Evolutionary conservation across 2,888 invertebrate species (phyloP).

Genomic region (Thecocarcelia acutangulata): DNA sequence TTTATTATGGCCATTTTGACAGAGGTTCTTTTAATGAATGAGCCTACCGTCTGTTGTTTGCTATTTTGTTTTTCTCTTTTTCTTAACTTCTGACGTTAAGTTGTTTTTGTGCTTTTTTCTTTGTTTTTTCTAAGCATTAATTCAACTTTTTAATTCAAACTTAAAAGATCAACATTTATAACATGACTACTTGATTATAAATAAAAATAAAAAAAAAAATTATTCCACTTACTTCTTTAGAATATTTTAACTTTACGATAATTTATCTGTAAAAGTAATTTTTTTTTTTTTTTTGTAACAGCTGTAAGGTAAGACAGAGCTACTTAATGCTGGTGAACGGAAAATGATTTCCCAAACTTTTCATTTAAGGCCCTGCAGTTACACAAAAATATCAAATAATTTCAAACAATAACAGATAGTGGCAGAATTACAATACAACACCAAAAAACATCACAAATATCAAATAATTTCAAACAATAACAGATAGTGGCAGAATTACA

Average conservation of each 20-base stretch:
- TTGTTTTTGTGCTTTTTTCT: not conserved
- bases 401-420: no score
- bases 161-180: not conserved
- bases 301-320: conserved; percentile 21
- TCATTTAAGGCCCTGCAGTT: no score
- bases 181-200: not conserved
- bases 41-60: conserved; percentile 21
- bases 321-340: not conserved
- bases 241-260: not conserved
- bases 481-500: no score
- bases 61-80: conserved; percentile 30
- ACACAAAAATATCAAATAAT: no score
- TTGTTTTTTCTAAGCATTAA: not conserved
- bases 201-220: no score
- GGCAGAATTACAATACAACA: no score
- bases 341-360: conserved; percentile 20
- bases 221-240: conserved; percentile 18
- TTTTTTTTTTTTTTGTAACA: not conserved
- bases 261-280: no score
- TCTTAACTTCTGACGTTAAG: conserved; percentile 39
- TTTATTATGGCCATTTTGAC: conserved; percentile 48
- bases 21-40: conserved; percentile 39
- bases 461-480: no score
- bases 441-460: no score
- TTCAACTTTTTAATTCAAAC: not conserved